phyloP scores from a whole-genome alignment of 2,113 vertebrate species.

The Barbus barbus region DNA sequence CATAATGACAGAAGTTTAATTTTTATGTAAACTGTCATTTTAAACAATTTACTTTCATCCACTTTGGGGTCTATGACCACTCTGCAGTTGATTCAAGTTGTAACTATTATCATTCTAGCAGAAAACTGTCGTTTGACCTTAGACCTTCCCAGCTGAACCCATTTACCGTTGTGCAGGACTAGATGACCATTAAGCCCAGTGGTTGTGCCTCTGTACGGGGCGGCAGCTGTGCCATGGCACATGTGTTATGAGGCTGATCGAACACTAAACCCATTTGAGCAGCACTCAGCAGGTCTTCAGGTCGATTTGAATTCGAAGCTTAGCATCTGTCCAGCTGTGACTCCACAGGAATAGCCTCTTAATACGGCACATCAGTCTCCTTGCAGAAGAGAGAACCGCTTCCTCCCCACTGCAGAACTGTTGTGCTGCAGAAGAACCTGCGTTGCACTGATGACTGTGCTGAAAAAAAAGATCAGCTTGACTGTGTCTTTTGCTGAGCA shows the following conservation, averaged over 20 bases:
- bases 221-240: neutral
- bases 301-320: slow-evolving; percentile 8
- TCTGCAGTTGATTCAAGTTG: neutral
- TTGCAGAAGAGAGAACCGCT: neutral
- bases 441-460: slow-evolving; percentile 13
- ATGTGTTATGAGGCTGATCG: neutral
- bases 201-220: neutral
- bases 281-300: neutral
- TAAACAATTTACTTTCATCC: too few relatives aligned
- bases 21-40: too few relatives aligned
- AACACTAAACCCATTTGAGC: neutral
- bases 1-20: too few relatives aligned
- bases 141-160: neutral
- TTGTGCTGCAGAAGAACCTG: slow-evolving; percentile 23
- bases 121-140: neutral
- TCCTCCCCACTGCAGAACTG: neutral
- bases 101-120: neutral
- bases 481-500: slow-evolving; percentile 44
- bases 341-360: neutral
- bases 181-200: neutral
- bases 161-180: neutral
- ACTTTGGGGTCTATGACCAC: neutral
- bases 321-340: slow-evolving; percentile 23
- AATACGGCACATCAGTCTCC: slow-evolving; percentile 15
- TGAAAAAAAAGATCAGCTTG: slow-evolving; percentile 1